These are phyloP conservation scores for Aptenodytes forsteri DNA, from an alignment of 2,113 vertebrate species.

Conservation along the genomic window DNA sequence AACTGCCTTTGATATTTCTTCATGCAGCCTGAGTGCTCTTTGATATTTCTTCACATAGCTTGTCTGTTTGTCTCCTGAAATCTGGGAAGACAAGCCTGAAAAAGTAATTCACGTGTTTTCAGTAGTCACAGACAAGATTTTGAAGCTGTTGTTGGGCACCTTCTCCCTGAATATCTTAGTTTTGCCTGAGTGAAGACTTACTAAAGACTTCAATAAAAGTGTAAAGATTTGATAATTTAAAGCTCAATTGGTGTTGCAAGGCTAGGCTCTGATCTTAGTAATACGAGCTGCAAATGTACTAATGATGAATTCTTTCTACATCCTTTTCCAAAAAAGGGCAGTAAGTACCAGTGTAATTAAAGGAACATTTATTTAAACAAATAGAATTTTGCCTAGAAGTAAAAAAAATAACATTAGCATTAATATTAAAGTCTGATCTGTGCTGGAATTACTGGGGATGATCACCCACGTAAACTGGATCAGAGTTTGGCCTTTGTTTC, in stretches of 20 bases:
- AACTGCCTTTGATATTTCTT: background rate
- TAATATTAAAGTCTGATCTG: background rate
- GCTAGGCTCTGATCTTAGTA: background rate
- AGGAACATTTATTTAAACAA: background rate
- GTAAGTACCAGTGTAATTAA: background rate
- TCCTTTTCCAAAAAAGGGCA: background rate
- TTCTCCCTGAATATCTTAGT: background rate
- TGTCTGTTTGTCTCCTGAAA: background rate
- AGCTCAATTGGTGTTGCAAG: background rate
- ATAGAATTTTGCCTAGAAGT: background rate
- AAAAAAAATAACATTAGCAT: background rate
- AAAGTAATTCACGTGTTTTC: background rate
- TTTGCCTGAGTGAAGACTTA: background rate
- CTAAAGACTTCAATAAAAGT: background rate
- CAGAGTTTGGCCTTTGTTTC: slow-evolving; percentile 17
- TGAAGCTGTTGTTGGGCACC: background rate
- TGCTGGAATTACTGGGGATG: background rate
- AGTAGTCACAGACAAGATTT: background rate
- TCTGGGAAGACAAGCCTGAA: background rate
- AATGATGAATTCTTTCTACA: background rate
- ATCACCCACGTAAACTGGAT: background rate
- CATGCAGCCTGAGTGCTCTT: background rate
- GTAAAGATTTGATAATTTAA: background rate
- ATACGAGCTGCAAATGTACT: background rate
- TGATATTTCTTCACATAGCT: background rate